Percentiles rank a stretch among this genome's conserved stretches.
Conservation (phyloP, 2,113 vertebrate genomes). For the Synchiropus splendidus region DNA sequence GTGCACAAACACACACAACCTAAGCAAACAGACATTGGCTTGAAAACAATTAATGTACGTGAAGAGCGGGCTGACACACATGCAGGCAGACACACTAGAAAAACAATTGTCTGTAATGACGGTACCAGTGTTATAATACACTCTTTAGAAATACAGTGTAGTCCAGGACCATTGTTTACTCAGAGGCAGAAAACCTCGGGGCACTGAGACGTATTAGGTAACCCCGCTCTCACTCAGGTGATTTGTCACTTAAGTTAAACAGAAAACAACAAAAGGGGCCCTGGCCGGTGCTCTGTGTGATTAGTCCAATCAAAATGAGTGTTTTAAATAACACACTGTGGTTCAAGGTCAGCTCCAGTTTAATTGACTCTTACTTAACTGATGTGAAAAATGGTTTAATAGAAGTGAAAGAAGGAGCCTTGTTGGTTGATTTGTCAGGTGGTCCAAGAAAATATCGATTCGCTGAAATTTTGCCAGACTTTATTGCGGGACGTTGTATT, state of each 20-base stretch:
- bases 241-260: constrained; percentile 69
- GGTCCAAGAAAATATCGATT: too few species aligned
- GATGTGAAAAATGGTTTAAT: too few species aligned
- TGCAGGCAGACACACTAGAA: constrained; percentile 42
- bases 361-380: too few species aligned
- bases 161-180: constrained; percentile 56
- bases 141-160: constrained; percentile 46
- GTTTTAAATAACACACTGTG: neutral
- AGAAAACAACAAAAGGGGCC: constrained; percentile 52
- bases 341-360: too few species aligned
- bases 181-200: constrained; percentile 35
- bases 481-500: too few species aligned
- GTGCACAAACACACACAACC: constrained; percentile 31
- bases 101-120: constrained; percentile 40
- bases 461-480: too few species aligned
- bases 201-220: constrained; percentile 48
- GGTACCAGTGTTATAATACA: constrained; percentile 35
- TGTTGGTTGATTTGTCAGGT: too few species aligned
- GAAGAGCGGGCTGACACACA: constrained; percentile 23
- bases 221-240: constrained; percentile 51
- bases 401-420: too few species aligned
- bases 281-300: constrained; percentile 33
- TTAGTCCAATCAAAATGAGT: constrained; percentile 44
- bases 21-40: constrained; percentile 46
- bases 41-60: constrained; percentile 54